Percentiles rank a stretch among this genome's conserved stretches.
phyloP scores from a whole-genome alignment of 2,888 invertebrate species.

The Drosophila yooni region DNA sequence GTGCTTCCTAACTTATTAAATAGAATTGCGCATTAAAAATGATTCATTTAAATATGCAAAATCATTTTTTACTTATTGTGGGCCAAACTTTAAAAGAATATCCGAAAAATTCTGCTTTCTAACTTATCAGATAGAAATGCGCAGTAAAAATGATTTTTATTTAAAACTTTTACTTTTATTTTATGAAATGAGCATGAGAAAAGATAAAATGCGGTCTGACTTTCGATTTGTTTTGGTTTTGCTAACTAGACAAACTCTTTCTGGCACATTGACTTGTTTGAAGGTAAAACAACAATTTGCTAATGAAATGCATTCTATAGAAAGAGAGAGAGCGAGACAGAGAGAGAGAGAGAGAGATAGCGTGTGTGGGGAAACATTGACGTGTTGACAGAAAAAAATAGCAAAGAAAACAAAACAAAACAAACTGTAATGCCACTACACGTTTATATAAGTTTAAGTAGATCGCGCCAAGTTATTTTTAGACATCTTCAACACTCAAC shows the following conservation, averaged over 20 bases:
- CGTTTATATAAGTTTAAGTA: slow-evolving; percentile 47
- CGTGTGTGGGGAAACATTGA: slow-evolving; percentile 17
- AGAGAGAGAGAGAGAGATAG: not conserved
- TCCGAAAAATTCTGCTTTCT: not conserved
- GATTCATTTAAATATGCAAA: not conserved
- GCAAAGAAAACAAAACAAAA: slow-evolving; percentile 9
- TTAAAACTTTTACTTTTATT: slow-evolving; percentile 45
- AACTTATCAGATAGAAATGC: not conserved
- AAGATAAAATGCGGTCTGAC: slow-evolving; percentile 42
- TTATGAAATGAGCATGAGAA: slow-evolving; percentile 30
- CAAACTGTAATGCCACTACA: slow-evolving; percentile 30
- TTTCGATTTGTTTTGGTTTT: slow-evolving; percentile 46
- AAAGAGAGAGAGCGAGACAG: not conserved
- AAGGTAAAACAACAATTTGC: slow-evolving; percentile 60
- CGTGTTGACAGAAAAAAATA: slow-evolving; percentile 19
- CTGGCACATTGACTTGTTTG: slow-evolving; percentile 82
- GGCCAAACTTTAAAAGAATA: not conserved
- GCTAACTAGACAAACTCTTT: slow-evolving; percentile 77
- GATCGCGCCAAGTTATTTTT: slow-evolving; percentile 36
- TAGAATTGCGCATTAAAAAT: not conserved
- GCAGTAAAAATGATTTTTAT: slow-evolving; percentile 1
- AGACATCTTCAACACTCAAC: slow-evolving; percentile 1
- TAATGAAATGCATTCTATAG: slow-evolving; percentile 38
- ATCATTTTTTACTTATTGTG: not conserved
- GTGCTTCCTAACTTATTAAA: not conserved